These are phyloP conservation scores for Crematogaster levior DNA, from an alignment of 2,888 invertebrate species.

Conservation along the genomic window DNA sequence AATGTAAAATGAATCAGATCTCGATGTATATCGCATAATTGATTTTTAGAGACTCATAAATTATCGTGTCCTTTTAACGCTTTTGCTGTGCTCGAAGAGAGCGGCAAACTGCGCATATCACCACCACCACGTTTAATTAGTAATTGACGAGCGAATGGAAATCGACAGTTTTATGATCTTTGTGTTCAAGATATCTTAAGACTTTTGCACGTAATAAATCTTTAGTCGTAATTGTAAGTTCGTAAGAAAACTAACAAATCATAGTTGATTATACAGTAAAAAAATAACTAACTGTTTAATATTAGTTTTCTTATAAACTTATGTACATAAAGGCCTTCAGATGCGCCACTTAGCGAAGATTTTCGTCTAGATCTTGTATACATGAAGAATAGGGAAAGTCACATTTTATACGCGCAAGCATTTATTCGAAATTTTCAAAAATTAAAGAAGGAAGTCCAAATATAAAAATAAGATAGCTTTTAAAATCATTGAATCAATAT, in stretches of 20 bases:
- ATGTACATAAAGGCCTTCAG: too few species aligned
- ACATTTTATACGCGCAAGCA: neutral
- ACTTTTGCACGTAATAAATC: too few species aligned
- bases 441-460: neutral
- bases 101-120: neutral
- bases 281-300: too few species aligned
- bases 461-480: neutral
- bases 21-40: slow-evolving; percentile 17
- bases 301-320: too few species aligned
- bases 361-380: neutral
- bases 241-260: too few species aligned
- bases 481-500: neutral
- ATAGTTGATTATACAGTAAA: too few species aligned
- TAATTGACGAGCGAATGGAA: slow-evolving; percentile 18
- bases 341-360: neutral
- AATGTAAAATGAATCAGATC: neutral
- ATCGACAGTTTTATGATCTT: slow-evolving; percentile 7
- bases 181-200: neutral
- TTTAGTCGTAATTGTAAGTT: too few species aligned
- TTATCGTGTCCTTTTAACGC: slow-evolving; percentile 5
- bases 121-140: neutral
- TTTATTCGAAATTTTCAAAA: neutral
- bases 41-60: slow-evolving; percentile 43
- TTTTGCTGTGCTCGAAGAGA: neutral
- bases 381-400: neutral